Base-by-base conservation (phyloP, 1,140 invertebrate species). In the Papilio polyxenes region DNA sequence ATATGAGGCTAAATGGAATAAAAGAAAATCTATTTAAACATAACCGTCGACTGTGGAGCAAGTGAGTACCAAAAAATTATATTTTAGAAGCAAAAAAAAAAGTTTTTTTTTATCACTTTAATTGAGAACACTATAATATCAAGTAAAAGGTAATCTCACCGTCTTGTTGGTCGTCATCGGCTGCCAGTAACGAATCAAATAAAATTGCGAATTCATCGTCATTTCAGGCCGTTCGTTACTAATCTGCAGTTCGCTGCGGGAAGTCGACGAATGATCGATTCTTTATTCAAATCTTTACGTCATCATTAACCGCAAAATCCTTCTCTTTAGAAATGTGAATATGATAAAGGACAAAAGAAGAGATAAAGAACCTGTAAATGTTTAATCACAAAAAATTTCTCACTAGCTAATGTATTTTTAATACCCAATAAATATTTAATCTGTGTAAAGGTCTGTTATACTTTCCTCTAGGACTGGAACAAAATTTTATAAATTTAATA, bases 201-300 rank as follows among this genome's bases (percentile, higher is more conserved):
- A 72, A 72, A 72, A 72, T 11, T 72, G 65, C 65, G 31, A 72
- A 72, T 72, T 72, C 65, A 72, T 72, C 65, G 65, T 72, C 65
- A 72, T 72, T 72, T 72, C 65, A 72, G 62, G 56, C 56, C 56
- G n/a, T 37, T 37, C 31, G 31, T 72, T 37, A 72, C 65, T 72
- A 72, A 72, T 72, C 65, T 72, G 65, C 65, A 40, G 65, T 72
- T 37, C 65, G 31, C 65, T 10, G 65, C 65, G 65, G 65, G 65
- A 72, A 72, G 65, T 72, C 65, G 59, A 62, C 59, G 65, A 72
- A 72, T 72, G 65, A 72, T 72, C 65, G 65, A 72, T 72, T 72
- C 65, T 72, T 72, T 72, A 72, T 72, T 37, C 65, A 72, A 72
- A 72, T 72, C 65, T 72, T 72, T 37, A 72, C 37, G 65, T 40